Conservation (phyloP, 1,140 invertebrate genomes). For the Dendrolimus punctatus region DNA sequence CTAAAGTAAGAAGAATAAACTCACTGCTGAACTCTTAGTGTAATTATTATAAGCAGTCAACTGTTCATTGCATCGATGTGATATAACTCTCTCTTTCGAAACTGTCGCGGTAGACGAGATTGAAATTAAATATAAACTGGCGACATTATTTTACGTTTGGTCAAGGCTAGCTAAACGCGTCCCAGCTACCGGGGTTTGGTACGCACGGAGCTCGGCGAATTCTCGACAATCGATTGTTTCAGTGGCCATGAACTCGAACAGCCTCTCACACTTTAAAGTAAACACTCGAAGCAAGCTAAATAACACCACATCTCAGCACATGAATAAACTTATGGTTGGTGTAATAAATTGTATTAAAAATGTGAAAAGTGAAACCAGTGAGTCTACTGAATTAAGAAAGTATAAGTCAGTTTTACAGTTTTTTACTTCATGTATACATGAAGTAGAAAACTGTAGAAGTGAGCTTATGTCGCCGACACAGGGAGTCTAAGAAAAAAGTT, state of each 20-base stretch:
- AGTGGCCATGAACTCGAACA: conserved; percentile 53
- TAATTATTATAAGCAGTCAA: no score
- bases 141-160: conserved; percentile 6
- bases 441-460: conserved; percentile 34
- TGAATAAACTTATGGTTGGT: background rate
- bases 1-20: no score
- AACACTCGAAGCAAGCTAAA: conserved; percentile 32
- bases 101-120: background rate
- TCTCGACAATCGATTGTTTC: conserved; percentile 55
- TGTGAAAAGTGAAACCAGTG: background rate
- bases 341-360: background rate
- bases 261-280: conserved; percentile 33
- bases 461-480: conserved; percentile 27
- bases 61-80: no score
- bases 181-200: conserved; percentile 12
- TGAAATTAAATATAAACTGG: background rate
- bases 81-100: no score
- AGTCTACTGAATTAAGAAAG: no score
- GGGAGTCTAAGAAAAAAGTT: conserved; percentile 46
- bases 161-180: conserved; percentile 18
- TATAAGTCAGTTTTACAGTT: no score
- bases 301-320: conserved; percentile 25
- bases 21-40: no score
- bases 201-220: conserved; percentile 26
- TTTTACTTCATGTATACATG: conserved; percentile 25